Evolutionary conservation across 2,888 invertebrate genomes (phyloP).

Genomic region (Camptogramma bilineatum): DNA sequence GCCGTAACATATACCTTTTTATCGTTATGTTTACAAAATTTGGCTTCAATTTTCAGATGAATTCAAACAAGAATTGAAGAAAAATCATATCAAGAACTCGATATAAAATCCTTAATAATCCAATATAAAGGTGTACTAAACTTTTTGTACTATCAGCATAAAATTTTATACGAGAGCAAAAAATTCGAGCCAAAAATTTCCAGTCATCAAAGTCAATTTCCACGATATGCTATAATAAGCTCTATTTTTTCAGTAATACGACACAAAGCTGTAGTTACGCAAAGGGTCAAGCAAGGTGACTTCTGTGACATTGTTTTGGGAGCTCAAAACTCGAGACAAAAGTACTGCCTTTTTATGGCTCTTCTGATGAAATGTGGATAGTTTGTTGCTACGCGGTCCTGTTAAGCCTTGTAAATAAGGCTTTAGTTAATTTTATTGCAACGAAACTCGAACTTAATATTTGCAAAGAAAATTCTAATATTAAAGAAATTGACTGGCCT

Average conservation of each 20-base stretch:
- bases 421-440: neutral
- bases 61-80: neutral
- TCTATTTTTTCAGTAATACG: conserved; percentile 10
- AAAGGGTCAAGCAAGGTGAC: conserved; percentile 29
- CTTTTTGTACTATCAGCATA: neutral
- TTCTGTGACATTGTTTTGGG: conserved; percentile 19
- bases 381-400: conserved; percentile 20
- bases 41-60: neutral
- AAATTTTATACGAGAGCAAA: conserved; percentile 9
- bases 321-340: conserved; percentile 22
- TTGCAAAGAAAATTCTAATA: no score
- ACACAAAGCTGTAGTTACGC: conserved; percentile 3
- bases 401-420: conserved; percentile 9
- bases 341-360: conserved; percentile 23
- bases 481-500: no score
- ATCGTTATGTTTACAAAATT: no score
- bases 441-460: neutral
- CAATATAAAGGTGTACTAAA: neutral
- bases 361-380: conserved; percentile 25
- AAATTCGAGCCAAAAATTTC: conserved; percentile 14
- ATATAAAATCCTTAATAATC: neutral
- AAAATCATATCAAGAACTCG: neutral
- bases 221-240: neutral
- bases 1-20: neutral
- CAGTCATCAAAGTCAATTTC: conserved; percentile 10